Percentiles rank a stretch among this genome's conserved stretches.
These are phyloP conservation scores for Liposcelis brunnea DNA, from an alignment of 2,888 invertebrate genomes.

Conservation along the genomic window DNA sequence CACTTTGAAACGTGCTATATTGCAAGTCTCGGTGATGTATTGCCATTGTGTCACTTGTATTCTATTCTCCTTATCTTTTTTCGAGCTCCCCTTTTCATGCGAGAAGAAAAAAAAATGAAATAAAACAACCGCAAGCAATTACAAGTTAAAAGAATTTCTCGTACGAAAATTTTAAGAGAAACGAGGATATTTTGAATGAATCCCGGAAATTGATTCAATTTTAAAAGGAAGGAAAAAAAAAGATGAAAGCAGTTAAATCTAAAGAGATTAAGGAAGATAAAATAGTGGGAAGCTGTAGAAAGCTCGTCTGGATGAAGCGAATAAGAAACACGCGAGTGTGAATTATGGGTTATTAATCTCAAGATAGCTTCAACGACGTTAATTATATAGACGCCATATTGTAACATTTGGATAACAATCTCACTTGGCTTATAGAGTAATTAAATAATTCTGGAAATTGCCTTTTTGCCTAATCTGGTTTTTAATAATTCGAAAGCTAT, in stretches of 20 bases:
- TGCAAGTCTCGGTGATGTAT: no score
- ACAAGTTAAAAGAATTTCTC: no score
- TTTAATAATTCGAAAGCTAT: slow-evolving; percentile 4
- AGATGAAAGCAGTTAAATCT: neutral
- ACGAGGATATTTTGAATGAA: no score
- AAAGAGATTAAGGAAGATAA: neutral
- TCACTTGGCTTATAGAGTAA: slow-evolving; percentile 1
- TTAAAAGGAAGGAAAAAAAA: neutral
- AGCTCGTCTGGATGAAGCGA: neutral
- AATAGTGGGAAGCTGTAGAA: neutral
- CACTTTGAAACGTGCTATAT: no score
- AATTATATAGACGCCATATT: slow-evolving; percentile 1
- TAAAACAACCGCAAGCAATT: no score
- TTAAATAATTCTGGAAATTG: neutral
- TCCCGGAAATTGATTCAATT: neutral
- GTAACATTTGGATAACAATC: slow-evolving; percentile 3
- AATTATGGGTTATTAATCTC: slow-evolving; percentile 5
- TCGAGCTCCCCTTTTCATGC: no score
- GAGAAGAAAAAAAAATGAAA: no score
- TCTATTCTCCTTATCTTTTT: no score
- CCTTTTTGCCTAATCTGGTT: neutral
- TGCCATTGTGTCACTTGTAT: no score
- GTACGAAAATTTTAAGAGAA: no score
- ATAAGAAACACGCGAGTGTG: slow-evolving; percentile 3
- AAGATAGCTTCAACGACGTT: slow-evolving; percentile 4